Evolutionary conservation across 2,888 invertebrate genomes (phyloP).

Genomic region (Chrysotoxum bicinctum): DNA sequence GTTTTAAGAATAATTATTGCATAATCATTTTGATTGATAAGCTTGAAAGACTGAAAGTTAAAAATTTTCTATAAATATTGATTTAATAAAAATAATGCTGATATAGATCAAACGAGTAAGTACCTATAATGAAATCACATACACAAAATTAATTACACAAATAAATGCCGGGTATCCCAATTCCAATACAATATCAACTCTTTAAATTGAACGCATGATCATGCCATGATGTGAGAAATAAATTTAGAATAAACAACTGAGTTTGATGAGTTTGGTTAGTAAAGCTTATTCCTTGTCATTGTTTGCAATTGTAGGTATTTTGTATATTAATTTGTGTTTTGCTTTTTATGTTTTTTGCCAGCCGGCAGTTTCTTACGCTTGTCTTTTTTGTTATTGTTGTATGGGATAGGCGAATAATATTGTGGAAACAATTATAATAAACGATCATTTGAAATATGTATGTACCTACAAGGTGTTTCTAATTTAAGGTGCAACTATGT

Average conservation of each 20-base stretch:
- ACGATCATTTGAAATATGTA: background rate
- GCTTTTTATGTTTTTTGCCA: background rate
- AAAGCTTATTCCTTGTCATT: background rate
- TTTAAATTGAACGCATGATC: background rate
- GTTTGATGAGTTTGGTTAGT: background rate
- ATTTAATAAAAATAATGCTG: background rate
- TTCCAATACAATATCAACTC: background rate
- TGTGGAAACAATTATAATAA: background rate
- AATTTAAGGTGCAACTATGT: background rate
- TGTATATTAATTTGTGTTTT: background rate
- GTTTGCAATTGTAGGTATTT: background rate
- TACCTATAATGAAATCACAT: background rate
- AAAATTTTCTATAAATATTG: background rate
- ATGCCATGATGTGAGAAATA: background rate
- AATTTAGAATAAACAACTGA: conserved; percentile 2
- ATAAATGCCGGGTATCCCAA: background rate
- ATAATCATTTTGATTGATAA: conserved; percentile 28
- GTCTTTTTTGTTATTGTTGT: background rate
- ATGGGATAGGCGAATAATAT: background rate
- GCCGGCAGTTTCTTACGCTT: background rate
- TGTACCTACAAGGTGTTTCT: background rate
- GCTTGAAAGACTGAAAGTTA: background rate
- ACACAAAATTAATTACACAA: background rate
- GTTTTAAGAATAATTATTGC: background rate
- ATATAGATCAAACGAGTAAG: background rate